These are phyloP conservation scores for Channa maculata DNA, from an alignment of 2,113 vertebrate species.

Conservation along the genomic window DNA sequence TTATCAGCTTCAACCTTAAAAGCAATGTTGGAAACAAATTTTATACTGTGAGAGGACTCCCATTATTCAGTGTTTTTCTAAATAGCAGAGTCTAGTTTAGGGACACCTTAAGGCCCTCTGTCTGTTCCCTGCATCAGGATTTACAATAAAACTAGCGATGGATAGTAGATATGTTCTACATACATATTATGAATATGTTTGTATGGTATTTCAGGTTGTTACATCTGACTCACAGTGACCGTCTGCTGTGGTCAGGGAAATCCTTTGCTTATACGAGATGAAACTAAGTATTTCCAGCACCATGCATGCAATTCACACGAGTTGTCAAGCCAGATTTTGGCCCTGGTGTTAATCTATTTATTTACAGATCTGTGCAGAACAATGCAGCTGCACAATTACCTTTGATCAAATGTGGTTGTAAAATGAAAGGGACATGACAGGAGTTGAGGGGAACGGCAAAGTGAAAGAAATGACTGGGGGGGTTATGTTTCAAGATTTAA, in stretches of 20 bases:
- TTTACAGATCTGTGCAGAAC: constrained; percentile 67
- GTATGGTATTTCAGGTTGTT: constrained; percentile 6
- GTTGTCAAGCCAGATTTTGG: constrained; percentile 44
- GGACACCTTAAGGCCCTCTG: neutral
- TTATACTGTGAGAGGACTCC: too few species aligned
- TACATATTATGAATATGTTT: constrained; percentile 3
- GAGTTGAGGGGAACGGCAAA: constrained; percentile 49
- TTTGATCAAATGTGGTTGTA: constrained; percentile 67
- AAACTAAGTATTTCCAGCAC: constrained; percentile 37
- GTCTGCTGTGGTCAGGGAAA: constrained; percentile 14
- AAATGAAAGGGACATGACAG: constrained; percentile 66
- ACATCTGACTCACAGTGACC: constrained; percentile 8
- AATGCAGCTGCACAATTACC: constrained; percentile 73
- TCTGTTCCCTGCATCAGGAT: neutral
- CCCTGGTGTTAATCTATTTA: constrained; percentile 72
- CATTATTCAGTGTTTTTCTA: too few species aligned
- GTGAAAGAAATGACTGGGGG: constrained; percentile 35
- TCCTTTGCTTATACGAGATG: constrained; percentile 4
- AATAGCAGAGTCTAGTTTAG: too few species aligned
- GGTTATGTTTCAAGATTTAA: constrained; percentile 80
- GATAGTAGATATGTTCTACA: neutral
- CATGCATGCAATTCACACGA: constrained; percentile 19
- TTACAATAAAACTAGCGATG: neutral
- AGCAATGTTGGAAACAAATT: neutral
- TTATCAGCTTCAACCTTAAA: neutral